These are phyloP conservation scores for Plecotus auritus DNA, from an alignment of 2,113 vertebrate genomes.

Conservation along the genomic window DNA sequence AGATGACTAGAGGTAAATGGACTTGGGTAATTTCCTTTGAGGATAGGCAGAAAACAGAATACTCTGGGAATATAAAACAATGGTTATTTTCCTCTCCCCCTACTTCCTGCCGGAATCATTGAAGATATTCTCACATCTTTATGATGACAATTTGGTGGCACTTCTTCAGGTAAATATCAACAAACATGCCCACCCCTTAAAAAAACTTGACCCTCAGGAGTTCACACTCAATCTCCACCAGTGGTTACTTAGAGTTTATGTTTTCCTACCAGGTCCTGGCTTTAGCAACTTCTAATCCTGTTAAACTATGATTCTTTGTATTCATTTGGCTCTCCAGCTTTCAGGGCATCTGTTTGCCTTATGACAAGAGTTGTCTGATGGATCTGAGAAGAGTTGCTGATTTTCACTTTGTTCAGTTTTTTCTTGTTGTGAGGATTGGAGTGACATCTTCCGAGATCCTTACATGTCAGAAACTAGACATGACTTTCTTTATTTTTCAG, in stretches of 20 bases:
- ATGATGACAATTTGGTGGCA: not conserved
- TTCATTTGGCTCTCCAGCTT: not conserved
- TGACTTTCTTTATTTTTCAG: not conserved
- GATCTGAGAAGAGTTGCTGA: not conserved
- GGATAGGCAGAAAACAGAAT: not conserved
- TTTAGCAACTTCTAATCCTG: not conserved
- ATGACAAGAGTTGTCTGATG: not conserved
- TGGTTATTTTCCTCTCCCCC: not conserved
- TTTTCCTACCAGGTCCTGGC: not conserved
- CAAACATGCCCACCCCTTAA: not conserved
- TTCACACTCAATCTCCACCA: not conserved
- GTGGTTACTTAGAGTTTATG: not conserved
- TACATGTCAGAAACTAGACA: not conserved
- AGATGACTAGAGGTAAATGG: not conserved
- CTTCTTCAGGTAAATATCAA: not conserved
- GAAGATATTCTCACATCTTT: not conserved
- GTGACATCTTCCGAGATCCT: not conserved
- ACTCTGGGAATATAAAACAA: not conserved
- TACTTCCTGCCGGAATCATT: not conserved
- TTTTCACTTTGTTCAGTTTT: not conserved
- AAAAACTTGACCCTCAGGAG: not conserved
- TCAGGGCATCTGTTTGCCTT: not conserved
- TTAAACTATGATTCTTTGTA: not conserved
- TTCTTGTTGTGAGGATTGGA: not conserved
- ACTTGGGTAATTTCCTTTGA: not conserved